phyloP scores from a whole-genome alignment of 2,888 invertebrate species.

The Apeira syringaria region DNA sequence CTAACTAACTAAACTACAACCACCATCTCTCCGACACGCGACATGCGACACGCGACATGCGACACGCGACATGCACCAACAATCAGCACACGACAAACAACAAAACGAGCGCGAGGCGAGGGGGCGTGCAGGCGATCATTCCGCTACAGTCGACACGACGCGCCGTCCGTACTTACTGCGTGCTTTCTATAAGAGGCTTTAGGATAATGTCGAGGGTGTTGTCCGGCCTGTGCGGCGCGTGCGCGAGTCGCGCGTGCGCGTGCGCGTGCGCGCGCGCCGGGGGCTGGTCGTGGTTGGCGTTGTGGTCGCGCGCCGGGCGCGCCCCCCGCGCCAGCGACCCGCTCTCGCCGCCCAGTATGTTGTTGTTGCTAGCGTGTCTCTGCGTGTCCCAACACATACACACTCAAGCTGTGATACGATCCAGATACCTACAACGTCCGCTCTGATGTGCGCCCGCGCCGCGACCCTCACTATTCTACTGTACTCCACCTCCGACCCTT shows the following conservation, averaged over 20 bases:
- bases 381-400: constrained; percentile 77
- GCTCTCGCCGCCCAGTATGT: constrained; percentile 79
- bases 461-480: no score
- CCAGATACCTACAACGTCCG: no score
- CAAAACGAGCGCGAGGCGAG: constrained; percentile 67
- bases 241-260: constrained; percentile 65
- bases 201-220: constrained; percentile 83
- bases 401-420: constrained; percentile 76
- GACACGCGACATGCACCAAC: constrained; percentile 61
- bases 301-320: constrained; percentile 68
- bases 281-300: constrained; percentile 73
- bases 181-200: constrained; percentile 83
- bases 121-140: constrained; percentile 75
- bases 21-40: constrained; percentile 46
- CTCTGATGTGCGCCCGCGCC: no score
- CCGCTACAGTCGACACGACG: constrained; percentile 54
- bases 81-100: constrained; percentile 38
- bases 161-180: constrained; percentile 79
- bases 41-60: constrained; percentile 63
- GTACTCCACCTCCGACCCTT: no score
- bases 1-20: constrained; percentile 45
- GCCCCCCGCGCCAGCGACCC: constrained; percentile 76
- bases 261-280: constrained; percentile 68
- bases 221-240: constrained; percentile 65
- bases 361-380: constrained; percentile 85